These are phyloP conservation scores for Alcis repandata DNA, from an alignment of 2,888 invertebrate species.

Conservation along the genomic window DNA sequence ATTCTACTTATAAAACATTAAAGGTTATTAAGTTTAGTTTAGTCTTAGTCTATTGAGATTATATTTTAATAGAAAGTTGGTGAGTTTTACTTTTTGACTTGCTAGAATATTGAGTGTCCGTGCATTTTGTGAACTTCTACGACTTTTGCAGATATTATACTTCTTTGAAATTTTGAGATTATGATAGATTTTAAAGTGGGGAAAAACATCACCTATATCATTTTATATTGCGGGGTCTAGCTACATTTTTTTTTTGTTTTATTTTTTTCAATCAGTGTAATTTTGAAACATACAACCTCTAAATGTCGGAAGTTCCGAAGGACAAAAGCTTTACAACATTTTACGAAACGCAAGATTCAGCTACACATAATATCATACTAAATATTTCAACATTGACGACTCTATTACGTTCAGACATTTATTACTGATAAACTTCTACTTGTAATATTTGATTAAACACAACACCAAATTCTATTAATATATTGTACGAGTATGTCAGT, in stretches of 20 bases:
- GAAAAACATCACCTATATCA: background rate
- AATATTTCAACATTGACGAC: background rate
- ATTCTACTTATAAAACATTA: constrained; percentile 16
- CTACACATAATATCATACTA: background rate
- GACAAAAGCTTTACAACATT: background rate
- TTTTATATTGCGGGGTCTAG: background rate
- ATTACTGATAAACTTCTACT: background rate
- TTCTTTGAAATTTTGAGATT: background rate
- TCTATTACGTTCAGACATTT: background rate
- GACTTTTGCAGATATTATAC: too few relatives aligned
- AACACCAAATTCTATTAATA: too few relatives aligned
- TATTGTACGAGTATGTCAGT: too few relatives aligned
- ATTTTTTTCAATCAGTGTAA: background rate
- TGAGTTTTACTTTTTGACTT: background rate
- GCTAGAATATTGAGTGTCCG: background rate
- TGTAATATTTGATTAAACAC: background rate
- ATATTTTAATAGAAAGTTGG: background rate
- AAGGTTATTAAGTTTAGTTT: constrained; percentile 1
- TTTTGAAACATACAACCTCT: background rate
- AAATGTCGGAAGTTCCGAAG: background rate
- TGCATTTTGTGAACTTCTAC: background rate
- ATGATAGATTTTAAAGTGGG: background rate
- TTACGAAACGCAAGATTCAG: background rate
- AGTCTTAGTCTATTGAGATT: constrained; percentile 22
- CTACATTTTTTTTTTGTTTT: constrained; percentile 11